Evolutionary conservation across 2,888 invertebrate species (phyloP).

Genomic region (Brenthis hecate): DNA sequence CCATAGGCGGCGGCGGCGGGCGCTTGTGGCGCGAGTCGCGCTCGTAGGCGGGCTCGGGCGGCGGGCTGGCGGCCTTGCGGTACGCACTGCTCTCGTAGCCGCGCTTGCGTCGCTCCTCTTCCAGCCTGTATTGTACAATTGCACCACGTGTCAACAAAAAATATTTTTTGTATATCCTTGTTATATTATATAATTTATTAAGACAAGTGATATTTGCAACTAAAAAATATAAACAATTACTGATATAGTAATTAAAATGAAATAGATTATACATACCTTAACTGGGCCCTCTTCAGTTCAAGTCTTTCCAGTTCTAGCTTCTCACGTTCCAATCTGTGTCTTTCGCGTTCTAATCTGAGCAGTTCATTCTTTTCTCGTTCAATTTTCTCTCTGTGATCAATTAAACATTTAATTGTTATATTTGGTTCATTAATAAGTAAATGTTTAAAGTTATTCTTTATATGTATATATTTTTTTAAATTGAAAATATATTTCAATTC

Average conservation of each 20-base stretch:
- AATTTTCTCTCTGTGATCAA: constrained; percentile 85
- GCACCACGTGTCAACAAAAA: background rate
- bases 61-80: constrained; percentile 68
- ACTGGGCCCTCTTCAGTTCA: constrained; percentile 91
- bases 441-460: no score
- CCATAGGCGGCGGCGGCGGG: constrained; percentile 63
- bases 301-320: constrained; percentile 90
- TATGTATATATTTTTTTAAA: no score
- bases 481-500: no score
- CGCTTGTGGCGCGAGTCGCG: constrained; percentile 72
- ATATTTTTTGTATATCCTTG: background rate
- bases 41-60: constrained; percentile 70
- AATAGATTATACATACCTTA: constrained; percentile 76
- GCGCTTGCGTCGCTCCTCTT: constrained; percentile 84
- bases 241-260: constrained; percentile 49
- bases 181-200: background rate
- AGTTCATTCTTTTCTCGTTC: constrained; percentile 94
- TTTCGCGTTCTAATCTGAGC: constrained; percentile 91
- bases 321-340: constrained; percentile 89
- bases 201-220: no score
- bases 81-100: constrained; percentile 74
- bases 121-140: constrained; percentile 58
- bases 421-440: no score
- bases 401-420: background rate
- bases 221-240: no score